Evolutionary conservation across 1,140 invertebrate genomes (phyloP), one percentile per base, ranked within the genome.

Genomic region (Brachionus calyciflorus): DNA sequence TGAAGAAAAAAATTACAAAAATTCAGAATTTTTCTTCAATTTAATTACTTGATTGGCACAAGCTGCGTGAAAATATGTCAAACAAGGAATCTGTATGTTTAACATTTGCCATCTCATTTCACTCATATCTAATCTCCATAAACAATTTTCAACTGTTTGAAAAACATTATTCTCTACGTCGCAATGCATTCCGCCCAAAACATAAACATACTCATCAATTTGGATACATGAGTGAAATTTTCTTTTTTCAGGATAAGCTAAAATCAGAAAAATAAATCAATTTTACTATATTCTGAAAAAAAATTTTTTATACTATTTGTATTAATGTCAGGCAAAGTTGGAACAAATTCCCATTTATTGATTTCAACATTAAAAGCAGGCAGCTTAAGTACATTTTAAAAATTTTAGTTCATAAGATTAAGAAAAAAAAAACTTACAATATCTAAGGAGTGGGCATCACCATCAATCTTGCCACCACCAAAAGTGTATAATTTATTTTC

Each of bases 21-120:
- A 19, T 63, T 33, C 19, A 17, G 21, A n/a, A 24, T 19, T 44
- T 0, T 33, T 10, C 63, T 9, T 28, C 41, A 69, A 33, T 46
- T 26, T 44, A 69, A 33, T 46, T 46, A 49, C 44, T 19, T 55
- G 46, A 51, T 51, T 73, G 37, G 46, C 7, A 37, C 69, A 73
- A 19, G 73, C 73, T 10, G 73, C 73, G 41, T 76, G 73, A 48
- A 76, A 76, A 76, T 76, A 76, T 30, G 73, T 76, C 9, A 55
- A 30, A 21, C 51, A 48, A 3, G 73, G 73, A 48, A 76, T 55
- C 26, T 55, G 55, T 9, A 76, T 57, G 17, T 37, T n/a, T 2
- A 76, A 30, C 6, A 4, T 55, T 17, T 46, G 12, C 73, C 73
- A 76, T 48, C 46, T 49, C 14, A 76, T 28, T 17, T 28, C 49